Base-by-base conservation (phyloP, 2,797 vertebrate species). In the Heliangelus exortis region DNA sequence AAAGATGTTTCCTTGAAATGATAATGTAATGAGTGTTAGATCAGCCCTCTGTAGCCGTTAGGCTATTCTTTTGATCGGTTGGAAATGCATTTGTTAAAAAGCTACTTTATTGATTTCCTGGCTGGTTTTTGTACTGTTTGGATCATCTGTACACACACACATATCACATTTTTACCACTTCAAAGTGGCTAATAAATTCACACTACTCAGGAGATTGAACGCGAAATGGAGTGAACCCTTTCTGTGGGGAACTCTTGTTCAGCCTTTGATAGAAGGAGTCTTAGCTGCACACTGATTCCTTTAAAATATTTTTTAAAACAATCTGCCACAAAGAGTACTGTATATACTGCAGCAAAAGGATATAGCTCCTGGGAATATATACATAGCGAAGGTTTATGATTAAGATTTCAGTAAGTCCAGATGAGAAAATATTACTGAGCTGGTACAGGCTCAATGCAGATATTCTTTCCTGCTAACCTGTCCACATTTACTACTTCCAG, bases 1-100 rank as follows among this genome's bases (percentile, higher is more conserved):
- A 67, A 96, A 90, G 93, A 95, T 94, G 94, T 96, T 96, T 96
- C 95, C 96, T 96, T 96, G 96, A 97, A 96, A 96, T 89, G 94
- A 94, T 95, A 94, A 95, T 90, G 92, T 92, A 83, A 93, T 93
- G 96, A 94, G 72, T 41, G 87, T 97, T 93, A 97, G 96, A 97
- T 97, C 93, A 92, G 84, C 69, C 7, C 1, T 59, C 4, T 93
- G 96, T 96, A 95, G 96, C 97, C 77, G 88, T 93, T 90, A 89
- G 93, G 95, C 94, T 76, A 58, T 90, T 90, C 87, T 95, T 98
- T 97, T 98, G 97, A 97, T 98, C 96, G 53, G 66, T 73, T 93
- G 51, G 11, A 93, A 93, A 96, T 92, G 94, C 90, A 88, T 97
- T 97, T 97, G 97, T 97, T 97, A 96, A 96, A 97, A 96, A 94